Percentiles rank a stretch among this genome's conserved stretches.
Conservation (phyloP, 1,140 invertebrate genomes). For the Batillaria attramentaria region DNA sequence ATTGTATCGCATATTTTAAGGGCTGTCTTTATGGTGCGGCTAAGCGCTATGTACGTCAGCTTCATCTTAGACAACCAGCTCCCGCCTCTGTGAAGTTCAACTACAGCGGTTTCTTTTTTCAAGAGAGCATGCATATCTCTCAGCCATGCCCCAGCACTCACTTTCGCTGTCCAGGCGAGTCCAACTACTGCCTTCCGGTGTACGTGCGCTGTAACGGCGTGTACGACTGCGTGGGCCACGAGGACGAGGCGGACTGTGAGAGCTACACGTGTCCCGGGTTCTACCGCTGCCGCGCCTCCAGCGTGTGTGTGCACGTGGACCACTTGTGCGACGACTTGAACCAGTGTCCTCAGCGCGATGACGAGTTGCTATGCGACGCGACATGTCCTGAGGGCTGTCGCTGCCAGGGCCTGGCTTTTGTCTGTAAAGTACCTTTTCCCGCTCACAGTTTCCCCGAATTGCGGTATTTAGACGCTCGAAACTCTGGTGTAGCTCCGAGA, state of each 20-base stretch:
- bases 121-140: neutral
- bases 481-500: neutral
- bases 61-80: too few relatives aligned
- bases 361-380: constrained; percentile 32
- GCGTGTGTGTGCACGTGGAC: constrained; percentile 19
- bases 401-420: constrained; percentile 23
- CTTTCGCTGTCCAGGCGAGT: neutral
- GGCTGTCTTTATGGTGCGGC: too few relatives aligned
- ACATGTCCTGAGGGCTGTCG: constrained; percentile 43
- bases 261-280: constrained; percentile 13
- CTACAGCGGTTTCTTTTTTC: too few relatives aligned
- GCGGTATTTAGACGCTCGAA: constrained; percentile 9
- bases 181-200: neutral
- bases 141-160: constrained; percentile 12
- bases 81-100: too few relatives aligned
- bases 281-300: constrained; percentile 18
- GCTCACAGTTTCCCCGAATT: neutral
- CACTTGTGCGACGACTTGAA: constrained; percentile 20
- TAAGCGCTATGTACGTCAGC: too few relatives aligned
- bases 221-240: constrained; percentile 3
- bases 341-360: constrained; percentile 35
- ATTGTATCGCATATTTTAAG: neutral
- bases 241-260: constrained; percentile 14
- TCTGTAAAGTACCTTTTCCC: constrained; percentile 3
- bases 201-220: constrained; percentile 22